A percentile compares a stretch with the other conserved stretches of the same genome.
These are phyloP conservation scores for Leptoteleia sp. DNA, from an alignment of 1,140 invertebrate species.

Conservation along the genomic window DNA sequence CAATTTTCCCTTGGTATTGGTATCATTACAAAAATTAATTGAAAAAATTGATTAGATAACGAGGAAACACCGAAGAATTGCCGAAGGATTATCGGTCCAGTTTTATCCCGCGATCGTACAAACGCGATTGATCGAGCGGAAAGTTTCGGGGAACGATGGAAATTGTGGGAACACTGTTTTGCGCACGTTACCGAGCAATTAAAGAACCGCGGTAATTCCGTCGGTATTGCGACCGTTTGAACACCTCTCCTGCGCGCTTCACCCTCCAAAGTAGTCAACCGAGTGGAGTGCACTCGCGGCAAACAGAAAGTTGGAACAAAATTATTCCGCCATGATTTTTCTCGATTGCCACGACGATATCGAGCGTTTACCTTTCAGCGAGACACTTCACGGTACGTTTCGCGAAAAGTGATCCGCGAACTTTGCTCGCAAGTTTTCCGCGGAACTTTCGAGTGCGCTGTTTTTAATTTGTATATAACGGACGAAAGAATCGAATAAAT, in stretches of 20 bases:
- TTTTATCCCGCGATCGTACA: slow-evolving; percentile 4
- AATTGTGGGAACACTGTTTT: slow-evolving; percentile 25
- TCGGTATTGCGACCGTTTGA: slow-evolving; percentile 47
- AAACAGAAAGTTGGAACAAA: slow-evolving; percentile 64
- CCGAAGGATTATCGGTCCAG: slow-evolving; percentile 14
- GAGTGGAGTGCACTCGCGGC: slow-evolving; percentile 53
- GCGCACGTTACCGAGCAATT: slow-evolving; percentile 50
- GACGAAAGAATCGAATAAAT: slow-evolving; percentile 11
- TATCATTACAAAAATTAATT: too few relatives aligned
- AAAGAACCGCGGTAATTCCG: slow-evolving; percentile 39
- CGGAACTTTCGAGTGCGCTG: slow-evolving; percentile 39
- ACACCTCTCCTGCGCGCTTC: slow-evolving; percentile 46
- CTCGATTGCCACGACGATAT: slow-evolving; percentile 60
- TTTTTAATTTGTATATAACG: slow-evolving; percentile 58
- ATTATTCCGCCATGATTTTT: slow-evolving; percentile 67
- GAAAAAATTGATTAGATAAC: too few relatives aligned
- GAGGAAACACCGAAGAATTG: too few relatives aligned
- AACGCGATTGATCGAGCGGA: slow-evolving; percentile 3
- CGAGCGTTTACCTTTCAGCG: slow-evolving; percentile 55
- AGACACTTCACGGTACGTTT: slow-evolving; percentile 52
- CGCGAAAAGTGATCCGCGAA: slow-evolving; percentile 50
- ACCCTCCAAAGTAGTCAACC: slow-evolving; percentile 57
- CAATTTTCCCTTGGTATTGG: too few relatives aligned
- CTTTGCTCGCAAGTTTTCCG: slow-evolving; percentile 41
- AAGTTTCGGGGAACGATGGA: slow-evolving; percentile 13